Evolutionary conservation across 92 coral and sea anemone species (phyloP).

Genomic region (Diadumene lineata): DNA sequence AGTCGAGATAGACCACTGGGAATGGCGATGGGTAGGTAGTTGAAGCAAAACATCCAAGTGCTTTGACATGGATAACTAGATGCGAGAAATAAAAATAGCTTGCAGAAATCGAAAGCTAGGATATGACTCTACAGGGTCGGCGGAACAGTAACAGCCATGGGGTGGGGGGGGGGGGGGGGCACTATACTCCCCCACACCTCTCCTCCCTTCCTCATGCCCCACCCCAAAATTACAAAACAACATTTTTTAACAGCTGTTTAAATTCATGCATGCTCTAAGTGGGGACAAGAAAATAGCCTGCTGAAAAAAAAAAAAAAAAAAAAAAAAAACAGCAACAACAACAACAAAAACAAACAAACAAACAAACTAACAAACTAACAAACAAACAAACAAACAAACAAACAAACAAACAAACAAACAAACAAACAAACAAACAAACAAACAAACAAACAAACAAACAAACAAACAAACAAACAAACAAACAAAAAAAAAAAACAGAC

Average conservation of each 20-base stretch:
- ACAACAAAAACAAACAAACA: neutral
- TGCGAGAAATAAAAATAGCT: neutral
- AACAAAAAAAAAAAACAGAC: neutral
- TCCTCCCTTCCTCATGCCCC: too few species aligned
- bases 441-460: neutral
- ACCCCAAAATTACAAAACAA: too few species aligned
- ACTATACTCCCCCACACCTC: too few species aligned
- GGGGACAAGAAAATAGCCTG: too few species aligned
- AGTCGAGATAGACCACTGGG: constrained; percentile 50
- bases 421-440: neutral
- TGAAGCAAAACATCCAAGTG: constrained; percentile 60
- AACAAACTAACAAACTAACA: neutral
- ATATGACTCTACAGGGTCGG: too few species aligned
- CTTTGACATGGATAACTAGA: constrained; percentile 23
- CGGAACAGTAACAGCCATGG: too few species aligned
- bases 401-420: neutral
- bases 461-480: neutral
- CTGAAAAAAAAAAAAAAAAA: too few species aligned
- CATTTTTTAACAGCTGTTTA: too few species aligned
- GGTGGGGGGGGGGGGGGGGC: too few species aligned
- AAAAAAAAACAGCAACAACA: too few species aligned
- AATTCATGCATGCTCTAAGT: too few species aligned
- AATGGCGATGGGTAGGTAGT: constrained; percentile 30
- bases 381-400: neutral
- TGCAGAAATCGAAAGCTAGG: too few species aligned